Percentiles rank a stretch among this genome's conserved stretches.
Conservation (phyloP, 1,140 invertebrate species). For the Homarus americanus region DNA sequence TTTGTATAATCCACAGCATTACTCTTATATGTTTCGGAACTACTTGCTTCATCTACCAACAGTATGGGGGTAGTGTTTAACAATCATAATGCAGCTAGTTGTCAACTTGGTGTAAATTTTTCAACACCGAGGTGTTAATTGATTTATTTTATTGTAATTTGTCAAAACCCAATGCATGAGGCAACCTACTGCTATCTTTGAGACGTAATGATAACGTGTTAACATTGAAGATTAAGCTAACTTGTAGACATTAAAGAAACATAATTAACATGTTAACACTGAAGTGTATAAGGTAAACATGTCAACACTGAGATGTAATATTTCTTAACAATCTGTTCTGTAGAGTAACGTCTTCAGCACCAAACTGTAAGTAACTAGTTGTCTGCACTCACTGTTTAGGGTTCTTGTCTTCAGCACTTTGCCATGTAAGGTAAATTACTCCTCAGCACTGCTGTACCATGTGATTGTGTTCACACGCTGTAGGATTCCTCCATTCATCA, state of each 20-base stretch:
- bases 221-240: not conserved
- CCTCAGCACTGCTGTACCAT: not conserved
- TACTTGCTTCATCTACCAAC: not conserved
- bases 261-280: not conserved
- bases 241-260: not conserved
- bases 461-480: not conserved
- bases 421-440: not conserved
- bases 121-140: too few species aligned
- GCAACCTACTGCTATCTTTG: not conserved
- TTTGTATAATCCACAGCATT: not conserved
- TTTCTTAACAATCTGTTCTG: not conserved
- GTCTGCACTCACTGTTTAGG: conserved; percentile 16
- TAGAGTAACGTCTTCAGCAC: conserved; percentile 1
- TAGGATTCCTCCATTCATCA: not conserved
- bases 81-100: not conserved
- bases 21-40: not conserved
- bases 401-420: conserved; percentile 3
- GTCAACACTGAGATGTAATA: not conserved
- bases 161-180: not conserved
- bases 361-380: not conserved
- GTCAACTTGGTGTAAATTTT: not conserved
- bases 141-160: not conserved
- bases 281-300: not conserved
- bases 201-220: not conserved
- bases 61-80: not conserved